Conservation (phyloP, 2,888 invertebrate genomes). For the Endotricha flammealis region DNA sequence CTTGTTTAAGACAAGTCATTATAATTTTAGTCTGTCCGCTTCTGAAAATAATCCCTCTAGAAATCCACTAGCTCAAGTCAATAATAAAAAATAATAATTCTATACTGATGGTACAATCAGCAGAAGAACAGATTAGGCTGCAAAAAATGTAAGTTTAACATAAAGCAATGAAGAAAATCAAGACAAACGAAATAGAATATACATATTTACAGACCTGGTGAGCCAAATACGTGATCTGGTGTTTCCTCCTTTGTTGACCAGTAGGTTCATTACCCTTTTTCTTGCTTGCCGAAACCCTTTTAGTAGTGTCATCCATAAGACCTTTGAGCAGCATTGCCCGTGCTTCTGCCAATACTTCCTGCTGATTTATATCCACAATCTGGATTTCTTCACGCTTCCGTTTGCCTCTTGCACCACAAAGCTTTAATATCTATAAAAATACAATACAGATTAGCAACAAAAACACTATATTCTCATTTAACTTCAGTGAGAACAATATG, state of each 20-base stretch:
- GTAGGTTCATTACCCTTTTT: constrained; percentile 79
- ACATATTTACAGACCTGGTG: no score
- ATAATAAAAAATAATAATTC: no score
- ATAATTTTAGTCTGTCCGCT: no score
- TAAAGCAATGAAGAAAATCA: neutral
- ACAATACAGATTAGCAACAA: constrained; percentile 3
- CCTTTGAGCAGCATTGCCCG: constrained; percentile 90
- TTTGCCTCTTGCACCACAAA: constrained; percentile 83
- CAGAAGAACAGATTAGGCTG: no score
- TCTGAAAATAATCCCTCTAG: no score
- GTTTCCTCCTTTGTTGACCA: constrained; percentile 88
- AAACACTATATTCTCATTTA: no score
- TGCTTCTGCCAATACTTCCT: constrained; percentile 88
- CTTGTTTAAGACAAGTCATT: no score
- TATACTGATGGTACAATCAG: no score
- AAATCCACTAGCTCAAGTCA: no score
- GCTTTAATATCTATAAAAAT: constrained; percentile 76
- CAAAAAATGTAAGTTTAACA: no score
- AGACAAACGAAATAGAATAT: no score
- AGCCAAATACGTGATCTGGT: constrained; percentile 97
- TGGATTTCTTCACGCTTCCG: constrained; percentile 82
- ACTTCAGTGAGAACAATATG: no score
- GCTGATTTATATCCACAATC: constrained; percentile 89
- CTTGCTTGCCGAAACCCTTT: constrained; percentile 71
- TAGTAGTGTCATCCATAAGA: constrained; percentile 83